Evolutionary conservation across 2,113 vertebrate genomes (phyloP).

Genomic region (Kryptolebias marmoratus): DNA sequence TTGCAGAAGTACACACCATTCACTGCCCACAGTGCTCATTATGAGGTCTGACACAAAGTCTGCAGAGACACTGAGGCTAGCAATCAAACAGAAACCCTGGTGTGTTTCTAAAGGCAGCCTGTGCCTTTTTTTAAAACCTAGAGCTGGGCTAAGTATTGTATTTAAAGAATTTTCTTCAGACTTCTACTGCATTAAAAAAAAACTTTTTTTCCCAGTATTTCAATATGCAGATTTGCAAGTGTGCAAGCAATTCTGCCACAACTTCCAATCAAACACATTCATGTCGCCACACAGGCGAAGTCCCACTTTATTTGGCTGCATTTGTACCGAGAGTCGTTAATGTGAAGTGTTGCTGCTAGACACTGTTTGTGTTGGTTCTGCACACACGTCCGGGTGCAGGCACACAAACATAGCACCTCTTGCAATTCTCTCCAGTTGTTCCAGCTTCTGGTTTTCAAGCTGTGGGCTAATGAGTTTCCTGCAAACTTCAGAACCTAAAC

Average conservation of each 20-base stretch:
- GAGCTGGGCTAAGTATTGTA: background rate
- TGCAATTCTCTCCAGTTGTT: conserved; percentile 12
- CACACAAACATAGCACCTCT: conserved; percentile 19
- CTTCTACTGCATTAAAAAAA: too few species aligned
- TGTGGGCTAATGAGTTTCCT: background rate
- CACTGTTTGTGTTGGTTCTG: background rate
- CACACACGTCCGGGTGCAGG: background rate
- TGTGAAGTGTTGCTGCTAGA: conserved; percentile 24
- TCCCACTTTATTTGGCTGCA: conserved; percentile 49
- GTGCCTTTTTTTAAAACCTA: background rate
- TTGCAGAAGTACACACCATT: conserved; percentile 4
- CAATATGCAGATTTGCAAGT: background rate
- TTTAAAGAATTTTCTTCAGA: conserved; percentile 4
- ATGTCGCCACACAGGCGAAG: conserved; percentile 24
- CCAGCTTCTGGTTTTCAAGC: conserved; percentile 8
- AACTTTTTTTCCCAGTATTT: background rate
- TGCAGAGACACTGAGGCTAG: conserved; percentile 34
- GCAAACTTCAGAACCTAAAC: conserved; percentile 17
- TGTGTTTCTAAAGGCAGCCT: conserved; percentile 17
- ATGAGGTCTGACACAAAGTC: conserved; percentile 54
- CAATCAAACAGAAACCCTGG: conserved; percentile 56
- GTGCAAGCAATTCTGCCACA: conserved; percentile 7
- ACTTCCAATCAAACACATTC: conserved; percentile 20
- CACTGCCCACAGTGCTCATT: conserved; percentile 54
- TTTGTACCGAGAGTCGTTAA: conserved; percentile 45